These are phyloP conservation scores for Streptopelia turtur DNA, from an alignment of 2,797 vertebrate genomes.

Conservation along the genomic window DNA sequence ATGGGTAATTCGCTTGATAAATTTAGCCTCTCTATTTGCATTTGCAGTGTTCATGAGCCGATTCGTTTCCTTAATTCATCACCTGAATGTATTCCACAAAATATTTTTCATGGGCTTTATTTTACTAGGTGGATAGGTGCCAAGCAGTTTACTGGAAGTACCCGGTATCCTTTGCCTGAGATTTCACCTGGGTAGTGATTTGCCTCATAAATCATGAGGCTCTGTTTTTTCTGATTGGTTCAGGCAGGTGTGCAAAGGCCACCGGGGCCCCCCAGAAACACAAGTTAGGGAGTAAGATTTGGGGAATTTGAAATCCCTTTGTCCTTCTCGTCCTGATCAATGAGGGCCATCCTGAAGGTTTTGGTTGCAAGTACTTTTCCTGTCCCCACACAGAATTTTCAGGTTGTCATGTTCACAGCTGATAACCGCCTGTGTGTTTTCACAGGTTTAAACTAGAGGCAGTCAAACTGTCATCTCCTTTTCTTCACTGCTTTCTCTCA, in stretches of 20 bases:
- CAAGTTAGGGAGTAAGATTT: background rate
- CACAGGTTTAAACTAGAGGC: background rate
- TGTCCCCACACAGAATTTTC: fast-evolving
- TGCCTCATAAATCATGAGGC: background rate
- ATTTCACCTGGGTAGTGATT: background rate
- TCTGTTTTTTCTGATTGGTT: background rate
- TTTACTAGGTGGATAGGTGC: constrained; percentile 34
- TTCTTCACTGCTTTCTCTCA: background rate
- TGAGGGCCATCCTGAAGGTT: background rate
- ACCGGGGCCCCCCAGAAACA: fast-evolving
- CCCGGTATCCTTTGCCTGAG: background rate
- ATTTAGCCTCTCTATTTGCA: constrained; percentile 56
- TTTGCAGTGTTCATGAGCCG: constrained; percentile 17
- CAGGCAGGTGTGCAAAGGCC: background rate
- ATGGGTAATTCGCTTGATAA: constrained; percentile 32
- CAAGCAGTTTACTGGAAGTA: constrained; percentile 51
- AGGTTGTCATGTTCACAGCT: background rate
- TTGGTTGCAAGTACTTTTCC: background rate
- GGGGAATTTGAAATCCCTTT: background rate
- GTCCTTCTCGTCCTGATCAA: background rate
- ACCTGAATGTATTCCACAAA: constrained; percentile 52
- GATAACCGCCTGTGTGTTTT: background rate
- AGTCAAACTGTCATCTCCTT: background rate
- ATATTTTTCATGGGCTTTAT: constrained; percentile 47
- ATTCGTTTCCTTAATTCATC: constrained; percentile 48